Base-by-base conservation (phyloP, 2,888 invertebrate genomes). In the Spilosoma lubricipeda region DNA sequence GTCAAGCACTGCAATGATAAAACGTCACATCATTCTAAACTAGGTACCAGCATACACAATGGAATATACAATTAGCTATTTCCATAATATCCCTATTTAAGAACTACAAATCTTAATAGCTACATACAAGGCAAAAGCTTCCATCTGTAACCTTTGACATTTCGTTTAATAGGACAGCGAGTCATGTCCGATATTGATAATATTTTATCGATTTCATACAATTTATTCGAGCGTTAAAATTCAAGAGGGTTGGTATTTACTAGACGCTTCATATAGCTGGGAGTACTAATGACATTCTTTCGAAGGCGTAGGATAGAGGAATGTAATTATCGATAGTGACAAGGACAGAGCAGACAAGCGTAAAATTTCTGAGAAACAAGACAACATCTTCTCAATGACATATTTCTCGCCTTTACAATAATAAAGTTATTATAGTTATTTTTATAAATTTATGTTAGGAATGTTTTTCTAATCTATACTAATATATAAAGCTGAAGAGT, bases 251-350 rank as follows among this genome's bases (percentile, higher is more conserved):
- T 48, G 48, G 48, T 63, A 13, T 27, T 18, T 33, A 48, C 15
- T 36, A 48, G 18, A 71, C 70, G 71, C 9, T 48, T 48, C 20
- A 67, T 42, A 70, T 75, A 48, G 68, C 45, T 67, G 52, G 79
- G 74, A 70, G 69, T 66, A 74, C 72, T 52, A 85, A 80, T 80
- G 73, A 78, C 76, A 84, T 85, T 84, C 85, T 73, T 71, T 45
- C 67, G 73, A 48, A 45, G 71, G 52, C 73, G 66, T 72, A 71
- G 63, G 52, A n/a, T 72, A 39, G 59, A 67, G 78, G 82, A 86
- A 80, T 82, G 75, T 70, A 70, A 76, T 75, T 64, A 68, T 20
- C 70, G 65, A 70, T 63, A 75, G 65, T 48, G 71, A 79, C 71
- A 75, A 63, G 74, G 73, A 64, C 67, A 33, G 63, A 33, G 63